Evolutionary conservation across 2,797 vertebrate genomes (phyloP).

Genomic region (Melanitta fusca): DNA sequence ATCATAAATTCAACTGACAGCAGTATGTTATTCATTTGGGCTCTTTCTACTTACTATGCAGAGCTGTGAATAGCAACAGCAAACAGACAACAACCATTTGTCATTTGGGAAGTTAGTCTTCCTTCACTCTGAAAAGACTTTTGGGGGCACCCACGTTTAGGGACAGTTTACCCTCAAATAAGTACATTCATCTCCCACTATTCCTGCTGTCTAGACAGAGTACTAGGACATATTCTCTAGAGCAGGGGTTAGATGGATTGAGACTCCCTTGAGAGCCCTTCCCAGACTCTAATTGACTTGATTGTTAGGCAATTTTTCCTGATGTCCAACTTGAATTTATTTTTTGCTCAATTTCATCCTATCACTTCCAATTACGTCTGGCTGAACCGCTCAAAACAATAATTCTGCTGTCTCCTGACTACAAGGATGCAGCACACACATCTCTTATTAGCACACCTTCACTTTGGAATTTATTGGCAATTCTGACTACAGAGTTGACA

Average conservation of each 20-base stretch:
- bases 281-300: constrained; percentile 53
- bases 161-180: constrained; percentile 11
- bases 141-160: background rate
- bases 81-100: background rate
- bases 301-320: constrained; percentile 51
- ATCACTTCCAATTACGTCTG: constrained; percentile 43
- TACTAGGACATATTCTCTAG: constrained; percentile 6
- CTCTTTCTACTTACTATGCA: background rate
- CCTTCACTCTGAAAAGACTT: background rate
- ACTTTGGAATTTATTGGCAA: background rate
- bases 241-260: constrained; percentile 26
- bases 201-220: constrained; percentile 34
- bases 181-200: background rate
- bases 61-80: background rate
- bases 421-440: background rate
- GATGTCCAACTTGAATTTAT: constrained; percentile 30
- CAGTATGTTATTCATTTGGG: background rate
- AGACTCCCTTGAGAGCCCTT: constrained; percentile 35
- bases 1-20: background rate
- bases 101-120: background rate
- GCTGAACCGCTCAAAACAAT: constrained; percentile 46
- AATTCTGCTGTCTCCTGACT: constrained; percentile 11
- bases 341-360: constrained; percentile 62
- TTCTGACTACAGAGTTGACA: background rate
- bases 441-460: constrained; percentile 2